Evolutionary conservation across 2,888 invertebrate species (phyloP), one percentile per base, ranked within the genome.

Genomic region (Drosophila paramelanica): DNA sequence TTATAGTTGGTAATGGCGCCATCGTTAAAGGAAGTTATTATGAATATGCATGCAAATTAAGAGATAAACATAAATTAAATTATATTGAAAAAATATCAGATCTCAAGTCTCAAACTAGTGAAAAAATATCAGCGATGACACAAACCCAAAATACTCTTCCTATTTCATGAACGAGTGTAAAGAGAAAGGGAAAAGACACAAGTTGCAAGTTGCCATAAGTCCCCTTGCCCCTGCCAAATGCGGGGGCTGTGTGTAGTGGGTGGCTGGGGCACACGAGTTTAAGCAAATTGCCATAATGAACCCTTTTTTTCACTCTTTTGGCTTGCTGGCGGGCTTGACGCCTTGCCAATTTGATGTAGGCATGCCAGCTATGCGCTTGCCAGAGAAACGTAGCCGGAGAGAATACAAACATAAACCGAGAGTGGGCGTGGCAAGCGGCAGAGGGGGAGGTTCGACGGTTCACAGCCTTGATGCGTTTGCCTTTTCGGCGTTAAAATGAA

Each of bases 271-370:
- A 64, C 67, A 71, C 71, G 77, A 79, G 89, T 81, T 85, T 84
- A 88, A 89, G 88, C 89, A 89, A 86, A 87, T 86, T 86, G 85
- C 85, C 79, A 76, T 86, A 89, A 86, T 86, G 85, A 86, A 86
- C 85, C 85, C 89, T 89, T 86, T 86, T 83, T 83, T 77, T 84
- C 62, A 53, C 39, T 41, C 52, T 45, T 49, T 67, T 43, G 52
- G 50, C 41, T 47, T 47, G 56, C 64, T 80, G 49, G 41, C 67
- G 65, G 60, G 60, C 77, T 88, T 89, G 89, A 85, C 87, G 84
- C 89, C 87, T 81, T 89, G 84, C 84, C 84, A 85, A 85, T 84
- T 85, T 89, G 84, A 83, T 88, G 83, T 83, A 86, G 87, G 83
- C 83, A 77, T 67, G 76, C 70, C 84, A 68, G 76, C 61, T 42